Conservation (phyloP, 2,888 invertebrate species). For the Thera britannica region DNA sequence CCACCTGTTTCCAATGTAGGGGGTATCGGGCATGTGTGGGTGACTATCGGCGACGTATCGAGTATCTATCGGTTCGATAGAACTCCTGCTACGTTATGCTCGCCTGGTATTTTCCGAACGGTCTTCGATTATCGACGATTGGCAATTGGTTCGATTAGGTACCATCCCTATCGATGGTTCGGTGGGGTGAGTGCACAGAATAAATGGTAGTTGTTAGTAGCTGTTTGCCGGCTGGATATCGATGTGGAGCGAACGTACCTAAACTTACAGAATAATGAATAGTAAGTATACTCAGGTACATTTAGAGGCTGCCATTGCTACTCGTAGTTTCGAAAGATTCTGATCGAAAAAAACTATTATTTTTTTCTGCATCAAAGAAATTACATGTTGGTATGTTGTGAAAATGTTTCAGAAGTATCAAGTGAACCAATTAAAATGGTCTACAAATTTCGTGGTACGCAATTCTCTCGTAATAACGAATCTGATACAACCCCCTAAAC, state of each 20-base stretch:
- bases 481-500: neutral
- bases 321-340: too few relatives aligned
- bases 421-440: too few relatives aligned
- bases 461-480: neutral
- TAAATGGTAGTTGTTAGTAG: slow-evolving; percentile 1
- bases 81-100: slow-evolving; percentile 56
- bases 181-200: slow-evolving; percentile 20
- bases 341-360: too few relatives aligned
- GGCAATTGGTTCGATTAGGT: slow-evolving; percentile 64
- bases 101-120: slow-evolving; percentile 79
- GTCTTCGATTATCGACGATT: slow-evolving; percentile 79
- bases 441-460: too few relatives aligned
- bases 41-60: slow-evolving; percentile 41
- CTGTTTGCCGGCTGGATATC: neutral
- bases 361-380: too few relatives aligned
- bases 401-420: too few relatives aligned
- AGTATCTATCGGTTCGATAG: slow-evolving; percentile 76
- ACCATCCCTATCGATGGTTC: slow-evolving; percentile 26
- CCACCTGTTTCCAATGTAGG: slow-evolving; percentile 39
- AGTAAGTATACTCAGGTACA: too few relatives aligned
- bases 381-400: too few relatives aligned
- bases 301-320: too few relatives aligned
- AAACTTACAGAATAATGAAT: too few relatives aligned
- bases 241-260: neutral
- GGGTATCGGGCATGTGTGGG: slow-evolving; percentile 28